Conservation (phyloP, 2,797 vertebrate species). For the Selene dorsalis region DNA sequence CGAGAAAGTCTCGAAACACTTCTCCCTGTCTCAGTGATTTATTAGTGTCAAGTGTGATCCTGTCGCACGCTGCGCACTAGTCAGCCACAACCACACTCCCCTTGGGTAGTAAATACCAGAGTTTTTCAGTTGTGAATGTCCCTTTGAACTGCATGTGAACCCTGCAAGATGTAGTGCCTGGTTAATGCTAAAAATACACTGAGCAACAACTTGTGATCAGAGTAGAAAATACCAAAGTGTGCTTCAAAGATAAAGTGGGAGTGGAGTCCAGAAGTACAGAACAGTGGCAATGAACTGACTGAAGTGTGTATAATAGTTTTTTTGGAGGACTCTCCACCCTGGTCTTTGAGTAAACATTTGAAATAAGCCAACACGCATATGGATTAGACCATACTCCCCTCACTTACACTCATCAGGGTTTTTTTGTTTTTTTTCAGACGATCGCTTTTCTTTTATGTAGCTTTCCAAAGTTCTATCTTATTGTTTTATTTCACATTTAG, state of each 20-base stretch:
- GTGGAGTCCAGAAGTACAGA: neutral
- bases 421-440: no score
- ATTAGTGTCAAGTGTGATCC: constrained; percentile 25
- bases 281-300: neutral
- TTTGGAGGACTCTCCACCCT: neutral
- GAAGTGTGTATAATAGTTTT: neutral
- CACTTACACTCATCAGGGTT: neutral
- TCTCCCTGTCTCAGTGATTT: constrained; percentile 32
- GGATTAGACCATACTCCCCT: neutral
- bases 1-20: constrained; percentile 24
- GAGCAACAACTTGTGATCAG: neutral
- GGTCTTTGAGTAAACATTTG: constrained; percentile 4
- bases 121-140: constrained; percentile 17
- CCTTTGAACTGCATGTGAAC: constrained; percentile 21
- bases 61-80: constrained; percentile 21
- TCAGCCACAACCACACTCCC: constrained; percentile 22
- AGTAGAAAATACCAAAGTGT: neutral
- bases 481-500: no score
- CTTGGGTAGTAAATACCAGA: constrained; percentile 13
- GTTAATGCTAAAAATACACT: neutral
- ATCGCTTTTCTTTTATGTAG: neutral
- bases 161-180: neutral
- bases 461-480: no score
- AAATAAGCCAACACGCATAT: neutral
- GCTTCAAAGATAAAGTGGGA: neutral